A percentile compares a stretch with the other conserved stretches of the same genome.
phyloP scores from a whole-genome alignment of 2,797 vertebrate species.

The Eidolon dupreanum region DNA sequence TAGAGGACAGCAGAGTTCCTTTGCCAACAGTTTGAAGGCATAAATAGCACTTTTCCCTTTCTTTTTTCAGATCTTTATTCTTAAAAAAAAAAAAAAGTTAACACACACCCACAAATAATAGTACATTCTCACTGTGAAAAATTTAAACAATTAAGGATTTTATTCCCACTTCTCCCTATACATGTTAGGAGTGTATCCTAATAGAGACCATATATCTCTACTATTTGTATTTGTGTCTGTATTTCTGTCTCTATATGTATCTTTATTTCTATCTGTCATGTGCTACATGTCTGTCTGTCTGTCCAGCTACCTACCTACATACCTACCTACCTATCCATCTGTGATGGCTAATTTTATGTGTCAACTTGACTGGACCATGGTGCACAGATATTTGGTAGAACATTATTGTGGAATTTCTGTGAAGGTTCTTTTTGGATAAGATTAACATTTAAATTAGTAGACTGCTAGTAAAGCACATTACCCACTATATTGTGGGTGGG shows the following conservation, averaged over 20 bases:
- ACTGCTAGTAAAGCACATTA: neutral
- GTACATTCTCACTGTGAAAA: constrained; percentile 30
- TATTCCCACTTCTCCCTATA: neutral
- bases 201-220: neutral
- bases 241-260: neutral
- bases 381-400: constrained; percentile 1
- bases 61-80: neutral
- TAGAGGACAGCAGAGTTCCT: neutral
- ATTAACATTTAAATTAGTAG: neutral
- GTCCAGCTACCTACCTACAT: neutral
- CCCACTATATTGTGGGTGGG: neutral
- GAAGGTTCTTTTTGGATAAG: constrained; percentile 16
- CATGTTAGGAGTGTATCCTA: neutral
- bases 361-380: neutral
- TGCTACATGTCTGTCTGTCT: neutral
- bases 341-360: neutral
- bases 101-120: neutral
- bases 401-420: neutral
- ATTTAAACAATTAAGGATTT: constrained; percentile 29
- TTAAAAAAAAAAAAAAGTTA: neutral
- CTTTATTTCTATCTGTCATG: neutral
- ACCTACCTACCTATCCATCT: neutral
- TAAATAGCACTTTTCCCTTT: neutral
- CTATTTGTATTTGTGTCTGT: neutral
- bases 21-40: neutral